Conservation (phyloP, 2,797 vertebrate species). For the Alcedo quadribrachys region DNA sequence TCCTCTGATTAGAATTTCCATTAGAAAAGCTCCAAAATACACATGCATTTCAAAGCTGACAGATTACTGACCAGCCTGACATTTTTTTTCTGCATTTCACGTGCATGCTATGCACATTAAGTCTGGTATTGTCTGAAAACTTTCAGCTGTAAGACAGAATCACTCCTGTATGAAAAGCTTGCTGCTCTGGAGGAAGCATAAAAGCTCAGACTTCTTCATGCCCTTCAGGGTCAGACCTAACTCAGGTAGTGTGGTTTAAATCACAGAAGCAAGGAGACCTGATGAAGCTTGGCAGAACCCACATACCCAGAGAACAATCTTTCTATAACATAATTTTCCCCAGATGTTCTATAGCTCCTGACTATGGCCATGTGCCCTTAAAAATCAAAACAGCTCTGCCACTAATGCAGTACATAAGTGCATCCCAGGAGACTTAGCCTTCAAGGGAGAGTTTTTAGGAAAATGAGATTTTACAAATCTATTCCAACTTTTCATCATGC, state of each 20-base stretch:
- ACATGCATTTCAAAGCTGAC: background rate
- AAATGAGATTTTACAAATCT: background rate
- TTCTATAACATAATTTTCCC: background rate
- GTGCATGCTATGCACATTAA: background rate
- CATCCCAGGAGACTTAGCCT: background rate
- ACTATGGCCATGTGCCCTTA: background rate
- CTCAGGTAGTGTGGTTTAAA: background rate
- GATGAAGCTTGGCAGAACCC: background rate
- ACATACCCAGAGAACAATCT: background rate
- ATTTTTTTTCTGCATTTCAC: background rate
- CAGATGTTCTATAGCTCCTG: background rate
- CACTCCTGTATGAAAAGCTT: background rate
- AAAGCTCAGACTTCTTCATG: background rate
- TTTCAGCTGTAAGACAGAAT: background rate
- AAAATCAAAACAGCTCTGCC: slow-evolving; percentile 10
- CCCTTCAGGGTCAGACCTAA: background rate
- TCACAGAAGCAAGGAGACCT: background rate
- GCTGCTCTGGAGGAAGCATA: background rate
- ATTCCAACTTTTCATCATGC: background rate
- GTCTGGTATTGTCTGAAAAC: background rate
- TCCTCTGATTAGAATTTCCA: background rate
- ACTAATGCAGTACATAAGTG: background rate
- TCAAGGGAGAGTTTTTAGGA: background rate
- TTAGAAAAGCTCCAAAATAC: background rate
- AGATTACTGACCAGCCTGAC: background rate